These are phyloP conservation scores for Lagopus muta DNA, from an alignment of 2,113 vertebrate species.

Conservation along the genomic window DNA sequence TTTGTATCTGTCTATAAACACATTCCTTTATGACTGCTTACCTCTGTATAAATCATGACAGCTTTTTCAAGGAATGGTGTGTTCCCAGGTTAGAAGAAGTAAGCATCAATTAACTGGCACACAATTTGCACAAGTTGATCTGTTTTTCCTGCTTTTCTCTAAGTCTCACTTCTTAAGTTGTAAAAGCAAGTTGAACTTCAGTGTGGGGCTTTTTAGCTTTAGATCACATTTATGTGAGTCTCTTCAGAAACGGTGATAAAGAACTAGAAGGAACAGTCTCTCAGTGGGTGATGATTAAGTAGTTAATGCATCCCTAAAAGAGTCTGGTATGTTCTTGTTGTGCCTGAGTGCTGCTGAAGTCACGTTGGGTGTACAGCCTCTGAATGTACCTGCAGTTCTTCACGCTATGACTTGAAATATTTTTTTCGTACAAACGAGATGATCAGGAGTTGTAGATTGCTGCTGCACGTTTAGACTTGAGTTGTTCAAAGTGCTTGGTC, in stretches of 20 bases:
- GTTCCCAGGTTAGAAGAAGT: background rate
- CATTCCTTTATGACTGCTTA: background rate
- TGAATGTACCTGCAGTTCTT: slow-evolving; percentile 50
- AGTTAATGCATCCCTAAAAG: slow-evolving; percentile 59
- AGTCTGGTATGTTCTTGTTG: slow-evolving; percentile 66
- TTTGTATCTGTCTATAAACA: background rate
- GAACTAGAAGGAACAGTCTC: slow-evolving; percentile 76
- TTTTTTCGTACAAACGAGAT: slow-evolving; percentile 12
- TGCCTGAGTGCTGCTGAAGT: slow-evolving; percentile 56
- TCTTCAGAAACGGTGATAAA: slow-evolving; percentile 75
- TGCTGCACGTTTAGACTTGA: slow-evolving; percentile 55
- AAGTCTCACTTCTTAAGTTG: background rate
- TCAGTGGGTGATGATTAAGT: slow-evolving; percentile 61
- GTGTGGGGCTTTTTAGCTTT: slow-evolving; percentile 46
- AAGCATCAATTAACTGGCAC: background rate
- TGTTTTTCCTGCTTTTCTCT: background rate
- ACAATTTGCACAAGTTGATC: background rate
- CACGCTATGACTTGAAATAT: background rate
- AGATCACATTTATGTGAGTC: slow-evolving; percentile 47
- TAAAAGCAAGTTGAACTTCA: background rate
- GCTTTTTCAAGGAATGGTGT: background rate
- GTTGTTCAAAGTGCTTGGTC: slow-evolving; percentile 33
- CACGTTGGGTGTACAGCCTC: background rate
- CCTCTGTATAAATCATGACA: background rate
- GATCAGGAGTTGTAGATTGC: slow-evolving; percentile 20